Percentiles rank a stretch among this genome's conserved stretches.
Evolutionary conservation across 2,797 vertebrate genomes (phyloP).

Genomic region (Phalloptychus januarius): DNA sequence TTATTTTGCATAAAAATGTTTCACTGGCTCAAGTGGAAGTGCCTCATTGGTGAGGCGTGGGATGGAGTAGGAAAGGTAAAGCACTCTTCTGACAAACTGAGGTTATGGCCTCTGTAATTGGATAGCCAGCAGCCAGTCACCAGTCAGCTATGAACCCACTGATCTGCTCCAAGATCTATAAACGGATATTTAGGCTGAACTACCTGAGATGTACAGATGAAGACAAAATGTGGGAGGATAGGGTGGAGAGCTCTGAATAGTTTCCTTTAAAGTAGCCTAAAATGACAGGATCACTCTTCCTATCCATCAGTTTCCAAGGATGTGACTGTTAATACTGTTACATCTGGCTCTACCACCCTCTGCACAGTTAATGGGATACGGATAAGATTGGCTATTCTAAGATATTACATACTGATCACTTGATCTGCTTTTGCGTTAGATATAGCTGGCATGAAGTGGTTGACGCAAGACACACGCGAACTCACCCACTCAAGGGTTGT

Average conservation of each 20-base stretch:
- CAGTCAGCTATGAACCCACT: constrained; percentile 53
- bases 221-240: constrained; percentile 14
- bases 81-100: constrained; percentile 37
- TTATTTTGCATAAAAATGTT: constrained; percentile 33
- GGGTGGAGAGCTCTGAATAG: constrained; percentile 16
- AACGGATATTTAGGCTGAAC: constrained; percentile 53
- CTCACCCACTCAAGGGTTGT: constrained; percentile 22
- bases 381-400: constrained; percentile 49
- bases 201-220: constrained; percentile 28
- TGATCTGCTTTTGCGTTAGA: constrained; percentile 62
- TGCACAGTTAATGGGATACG: constrained; percentile 40
- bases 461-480: constrained; percentile 36
- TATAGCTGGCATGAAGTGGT: constrained; percentile 55
- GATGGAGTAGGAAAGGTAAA: constrained; percentile 36
- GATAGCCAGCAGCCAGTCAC: constrained; percentile 61
- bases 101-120: constrained; percentile 21
- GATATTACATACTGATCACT: constrained; percentile 63
- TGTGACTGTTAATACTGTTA: constrained; percentile 52
- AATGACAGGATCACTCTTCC: constrained; percentile 30
- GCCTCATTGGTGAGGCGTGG: constrained; percentile 4
- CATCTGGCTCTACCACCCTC: constrained; percentile 52
- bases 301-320: constrained; percentile 14
- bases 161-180: constrained; percentile 62
- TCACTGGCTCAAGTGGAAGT: constrained; percentile 19
- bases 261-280: constrained; percentile 23